Base-by-base conservation (phyloP, 37 sponge, comb jelly and placozoan genomes). In the Beroe forskalii region DNA sequence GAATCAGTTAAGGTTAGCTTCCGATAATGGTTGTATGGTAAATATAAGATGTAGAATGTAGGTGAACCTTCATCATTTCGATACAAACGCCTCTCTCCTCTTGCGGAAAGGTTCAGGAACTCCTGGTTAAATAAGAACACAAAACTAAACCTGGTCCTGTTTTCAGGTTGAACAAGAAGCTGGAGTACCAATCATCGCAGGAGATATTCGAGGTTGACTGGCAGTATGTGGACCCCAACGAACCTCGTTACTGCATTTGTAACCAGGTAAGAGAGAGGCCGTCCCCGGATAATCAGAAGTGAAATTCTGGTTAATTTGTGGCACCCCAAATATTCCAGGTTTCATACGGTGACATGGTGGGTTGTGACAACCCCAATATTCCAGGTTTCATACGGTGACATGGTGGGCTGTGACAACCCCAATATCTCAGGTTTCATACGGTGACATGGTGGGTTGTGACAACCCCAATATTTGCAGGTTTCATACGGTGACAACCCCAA, bases 401-500 rank as follows among this genome's bases (percentile, higher is more conserved):
- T 98, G 99, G 97, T 98, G 39, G 97, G 94, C 14, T 98, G 99
- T 96, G 99, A 98, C 75, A 98, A 96, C 80, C 62, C 93, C 75
- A 72, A 33, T 8, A 35, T 30, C 22, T 62, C 98, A 97, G 93
- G 96, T 96, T 35, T 96, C 96, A 2, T 98, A 96, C 80, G 99
- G 99, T 42, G 99, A 98, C 61, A 98, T 98, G 99, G 97, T 98
- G 39, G 97, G 94, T 8, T 98, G 99, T 96, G 99, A 98, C 75
- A 98, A 96, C 80, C 62, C 93, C 75, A 72, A 39, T 61, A 96
- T 96, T 92, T 86, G n/a, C 93, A 1, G 93, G 96, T 96, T 35
- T 96, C 96, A 2, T 98, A 96, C 80, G 99, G 99, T 42, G 99
- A 98, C 75, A 98, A 96, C 80, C 62, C 93, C 75, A 72, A 33